Base-by-base conservation (phyloP, 2,113 vertebrate species). In the Neolamprologus fasciatus region DNA sequence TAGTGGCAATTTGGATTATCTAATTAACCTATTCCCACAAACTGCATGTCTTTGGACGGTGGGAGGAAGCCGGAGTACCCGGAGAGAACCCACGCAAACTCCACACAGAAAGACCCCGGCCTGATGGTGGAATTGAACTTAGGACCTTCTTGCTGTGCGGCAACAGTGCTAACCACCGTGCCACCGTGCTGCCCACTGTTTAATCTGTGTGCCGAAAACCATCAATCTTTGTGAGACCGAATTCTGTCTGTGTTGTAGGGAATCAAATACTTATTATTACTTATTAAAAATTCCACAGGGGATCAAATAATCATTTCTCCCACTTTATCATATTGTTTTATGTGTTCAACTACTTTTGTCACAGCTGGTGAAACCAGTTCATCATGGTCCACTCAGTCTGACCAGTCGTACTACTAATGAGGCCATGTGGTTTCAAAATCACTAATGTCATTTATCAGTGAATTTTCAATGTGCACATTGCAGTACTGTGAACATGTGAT, bases 311-410 rank as follows among this genome's bases (percentile, higher is more conserved):
- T 35, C 3, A 66, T 66, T 66, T 66, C 61, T 66, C 31, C 31
- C 19, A 66, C 31, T 66, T 66, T 12, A 37, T 66, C 17, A 66
- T 37, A 66, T 66, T 66, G 31, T 37, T n/a, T 37, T 66, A 66
- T 66, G 33, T 66, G 33, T 66, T 66, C 33, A 66, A 33, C 17
- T 66, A n/a, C 61, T n/a, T 35, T 66, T 12, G 61, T 35, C 61
- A 66, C 61, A 35, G 31, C 61, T 35, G 61, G 31, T 66, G 61
- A 63, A 63, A 35, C 6, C 58, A 63, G 31, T 12, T 63, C 58
- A 12, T 66, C 58, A 63, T 4, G 31, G 58, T 12, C 31, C 61
- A 35, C 61, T 5, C 6, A 12, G 61, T 35, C 17, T 66, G 61
- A n/a, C 31, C 61, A 66, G 31, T 35, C 17, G 6, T 19, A 63